Percentiles rank a stretch among this genome's conserved stretches.
These are phyloP conservation scores for Procapra przewalskii DNA, from an alignment of 2,113 vertebrate genomes.

Conservation along the genomic window DNA sequence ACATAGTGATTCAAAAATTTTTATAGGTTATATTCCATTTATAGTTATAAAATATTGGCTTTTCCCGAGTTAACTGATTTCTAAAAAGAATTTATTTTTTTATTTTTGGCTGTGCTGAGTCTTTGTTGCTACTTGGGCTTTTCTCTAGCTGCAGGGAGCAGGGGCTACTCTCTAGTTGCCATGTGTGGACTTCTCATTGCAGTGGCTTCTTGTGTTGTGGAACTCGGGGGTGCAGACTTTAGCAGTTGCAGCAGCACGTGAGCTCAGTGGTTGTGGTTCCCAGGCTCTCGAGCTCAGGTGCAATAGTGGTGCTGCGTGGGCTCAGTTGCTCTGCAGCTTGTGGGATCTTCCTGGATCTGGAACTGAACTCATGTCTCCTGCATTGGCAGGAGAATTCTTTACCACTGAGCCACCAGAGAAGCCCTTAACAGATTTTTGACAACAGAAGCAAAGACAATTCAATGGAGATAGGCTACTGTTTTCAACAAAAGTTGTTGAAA, in stretches of 20 bases:
- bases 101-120: not conserved
- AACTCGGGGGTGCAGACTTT: not conserved
- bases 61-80: not conserved
- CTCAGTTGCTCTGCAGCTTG: not conserved
- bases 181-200: not conserved
- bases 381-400: not conserved
- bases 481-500: not conserved
- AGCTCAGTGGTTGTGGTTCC: not conserved
- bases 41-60: not conserved
- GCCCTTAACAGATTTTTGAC: not conserved
- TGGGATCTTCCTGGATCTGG: not conserved
- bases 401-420: not conserved
- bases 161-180: not conserved
- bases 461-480: not conserved
- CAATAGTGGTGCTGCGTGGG: not conserved
- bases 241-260: not conserved
- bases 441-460: not conserved
- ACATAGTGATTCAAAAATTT: not conserved
- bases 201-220: not conserved
- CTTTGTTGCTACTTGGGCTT: not conserved
- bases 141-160: not conserved
- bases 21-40: not conserved
- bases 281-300: not conserved
- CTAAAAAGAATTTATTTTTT: not conserved
- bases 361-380: not conserved